Base-by-base conservation (phyloP, 2,797 vertebrate genomes). In the Chrosomus eos region DNA sequence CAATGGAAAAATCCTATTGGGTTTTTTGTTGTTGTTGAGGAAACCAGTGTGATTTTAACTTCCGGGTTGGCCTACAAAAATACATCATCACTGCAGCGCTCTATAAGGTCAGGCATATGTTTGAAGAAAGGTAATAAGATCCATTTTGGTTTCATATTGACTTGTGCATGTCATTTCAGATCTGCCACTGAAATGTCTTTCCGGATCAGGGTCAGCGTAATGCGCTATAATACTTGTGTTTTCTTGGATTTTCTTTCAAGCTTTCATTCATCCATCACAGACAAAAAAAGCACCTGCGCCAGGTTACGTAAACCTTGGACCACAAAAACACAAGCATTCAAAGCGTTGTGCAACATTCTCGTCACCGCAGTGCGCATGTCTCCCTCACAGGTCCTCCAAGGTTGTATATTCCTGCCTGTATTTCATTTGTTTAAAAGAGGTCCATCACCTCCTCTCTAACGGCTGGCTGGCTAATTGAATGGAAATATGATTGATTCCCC, bases 371-470 rank as follows among this genome's bases (percentile, higher is more conserved):
- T 74, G 68, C 73, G 80, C 86, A 71, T 51, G 74, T 67, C 51
- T 71, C 36, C 77, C 87, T 81, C 53, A 68, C 71, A 88, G 86
- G 72, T 89, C 82, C 58, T 82, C 9, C 78, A 75, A 88, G 89
- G 87, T 85, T 87, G 48, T 43, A 18, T 85, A 84, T 88, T 82
- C 80, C 84, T 85, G 75, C 83, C 82, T 64, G 87, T 53, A 73
- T 89, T 90, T 91, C 88, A 90, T 91, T 90, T 88, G 86, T 81
- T 60, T 90, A 87, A 91, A 85, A 90, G 89, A 88, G 91, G 87
- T 88, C 89, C 23, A 31, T 88, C 86, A 89, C 89, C 89, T 87
- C 82, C 74, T 81, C 82, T 84, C 55, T 64, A 31, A 36, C 38
- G 38, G 88, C 73, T 10, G 13, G 86, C 76, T n/a, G 14, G 82